Evolutionary conservation across 2,797 vertebrate genomes (phyloP), one percentile per base, ranked within the genome.

Genomic region (Hydrocynus forskahlii): DNA sequence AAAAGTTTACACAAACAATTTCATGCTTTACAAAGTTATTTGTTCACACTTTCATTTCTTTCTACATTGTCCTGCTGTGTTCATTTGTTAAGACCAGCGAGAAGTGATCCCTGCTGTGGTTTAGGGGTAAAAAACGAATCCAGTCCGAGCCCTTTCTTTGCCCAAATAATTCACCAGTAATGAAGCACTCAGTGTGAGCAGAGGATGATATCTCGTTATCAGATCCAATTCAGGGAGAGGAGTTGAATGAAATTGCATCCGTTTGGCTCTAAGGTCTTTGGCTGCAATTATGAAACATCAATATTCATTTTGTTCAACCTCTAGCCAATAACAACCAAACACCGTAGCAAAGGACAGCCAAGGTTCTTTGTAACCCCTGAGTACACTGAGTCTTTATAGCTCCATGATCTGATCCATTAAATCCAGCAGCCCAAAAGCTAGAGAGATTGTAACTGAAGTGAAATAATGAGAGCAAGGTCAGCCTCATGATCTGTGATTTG

Each of bases 381-480:
- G 77, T 55, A 21, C 67, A 63, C 5, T 60, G 52, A 84, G 76
- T 78, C 86, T 82, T 83, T 83, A 60, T 62, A 68, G 81, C 79
- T 66, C 71, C 74, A 84, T 38, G 62, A 82, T 84, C 86, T 48
- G 62, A 85, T 84, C 86, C 81, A 86, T 48, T 85, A 88, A 78
- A 87, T 69, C 84, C 81, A 83, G 76, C 83, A 88, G 83, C 60
- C 83, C 43, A n/a, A 13, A 76, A 81, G 38, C 48, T 21, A 80
- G 79, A 83, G 83, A 90, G 87, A 91, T 89, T 83, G 75, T 78
- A 17, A 80, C 77, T 54, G 88, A 92, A 89, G 89, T 16, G 52
- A 85, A 87, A 79, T 57, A 83, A 86, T 68, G 82, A 89, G 87
- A 89, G 72, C 19, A 81, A 68, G 68, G 82, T 72, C 81, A 83